These are phyloP conservation scores for Paramormyrops kingsleyae DNA, from an alignment of 2,113 vertebrate species.

Conservation along the genomic window DNA sequence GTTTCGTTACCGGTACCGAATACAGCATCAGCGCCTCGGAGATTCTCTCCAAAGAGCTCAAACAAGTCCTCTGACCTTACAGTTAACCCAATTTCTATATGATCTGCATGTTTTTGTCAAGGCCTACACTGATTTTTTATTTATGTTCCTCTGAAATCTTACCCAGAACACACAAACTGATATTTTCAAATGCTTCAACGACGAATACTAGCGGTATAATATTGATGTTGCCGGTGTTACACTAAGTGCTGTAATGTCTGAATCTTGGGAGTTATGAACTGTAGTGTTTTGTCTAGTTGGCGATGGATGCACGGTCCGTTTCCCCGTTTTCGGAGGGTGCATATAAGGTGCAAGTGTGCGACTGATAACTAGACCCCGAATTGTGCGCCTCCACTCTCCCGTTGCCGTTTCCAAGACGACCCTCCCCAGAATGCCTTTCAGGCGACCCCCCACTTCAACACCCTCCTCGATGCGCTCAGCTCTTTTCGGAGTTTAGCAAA, in stretches of 20 bases:
- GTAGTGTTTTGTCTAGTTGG: background rate
- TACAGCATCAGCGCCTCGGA: background rate
- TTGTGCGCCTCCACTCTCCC: background rate
- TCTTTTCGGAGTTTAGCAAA: background rate
- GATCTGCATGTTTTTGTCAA: background rate
- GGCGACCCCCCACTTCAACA: background rate
- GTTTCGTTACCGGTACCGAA: slow-evolving; percentile 14
- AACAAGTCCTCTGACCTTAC: background rate
- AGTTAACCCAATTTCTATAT: background rate
- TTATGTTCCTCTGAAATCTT: background rate
- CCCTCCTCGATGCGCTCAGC: background rate
- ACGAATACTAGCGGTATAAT: background rate
- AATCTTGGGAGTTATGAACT: background rate
- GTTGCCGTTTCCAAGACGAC: slow-evolving; percentile 9
- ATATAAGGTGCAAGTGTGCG: background rate
- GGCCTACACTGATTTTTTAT: background rate
- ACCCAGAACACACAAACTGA: background rate
- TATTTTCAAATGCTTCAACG: background rate
- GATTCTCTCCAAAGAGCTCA: background rate
- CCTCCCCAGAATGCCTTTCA: background rate
- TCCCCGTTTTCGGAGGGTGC: background rate
- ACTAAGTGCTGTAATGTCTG: background rate
- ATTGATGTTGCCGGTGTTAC: background rate
- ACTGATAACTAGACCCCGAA: background rate
- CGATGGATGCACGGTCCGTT: background rate